Conservation (phyloP, 1,140 invertebrate genomes). For the Psix sp. region DNA sequence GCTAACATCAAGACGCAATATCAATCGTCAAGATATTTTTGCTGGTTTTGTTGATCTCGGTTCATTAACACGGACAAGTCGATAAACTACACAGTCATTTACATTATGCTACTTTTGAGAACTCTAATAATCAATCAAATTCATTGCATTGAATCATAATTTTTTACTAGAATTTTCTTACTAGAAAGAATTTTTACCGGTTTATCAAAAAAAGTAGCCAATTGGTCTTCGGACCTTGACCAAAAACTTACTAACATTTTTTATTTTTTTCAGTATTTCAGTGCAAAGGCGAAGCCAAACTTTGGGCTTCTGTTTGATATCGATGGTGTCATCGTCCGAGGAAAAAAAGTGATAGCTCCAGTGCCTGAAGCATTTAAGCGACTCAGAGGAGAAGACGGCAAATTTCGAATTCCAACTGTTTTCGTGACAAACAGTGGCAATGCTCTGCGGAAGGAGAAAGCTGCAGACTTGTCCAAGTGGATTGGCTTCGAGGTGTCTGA, state of each 20-base stretch:
- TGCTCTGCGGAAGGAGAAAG: constrained; percentile 79
- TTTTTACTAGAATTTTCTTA: background rate
- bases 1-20: background rate
- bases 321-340: constrained; percentile 84
- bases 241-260: background rate
- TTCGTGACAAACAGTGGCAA: constrained; percentile 86
- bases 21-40: too few relatives aligned
- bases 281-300: constrained; percentile 68
- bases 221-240: too few relatives aligned
- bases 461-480: constrained; percentile 81
- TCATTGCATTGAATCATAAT: background rate
- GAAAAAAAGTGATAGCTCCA: constrained; percentile 81
- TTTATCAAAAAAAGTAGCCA: too few relatives aligned
- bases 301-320: constrained; percentile 86
- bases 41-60: background rate
- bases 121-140: background rate
- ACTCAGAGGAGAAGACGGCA: constrained; percentile 78
- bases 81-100: background rate
- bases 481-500: constrained; percentile 80
- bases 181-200: too few relatives aligned
- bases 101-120: too few relatives aligned
- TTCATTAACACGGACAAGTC: constrained; percentile 1
- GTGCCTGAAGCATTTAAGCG: constrained; percentile 79
- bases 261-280: constrained; percentile 64
- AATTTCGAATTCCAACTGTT: constrained; percentile 82